phyloP scores from a whole-genome alignment of 2,113 vertebrate genomes.

The Pleuronectes platessa region DNA sequence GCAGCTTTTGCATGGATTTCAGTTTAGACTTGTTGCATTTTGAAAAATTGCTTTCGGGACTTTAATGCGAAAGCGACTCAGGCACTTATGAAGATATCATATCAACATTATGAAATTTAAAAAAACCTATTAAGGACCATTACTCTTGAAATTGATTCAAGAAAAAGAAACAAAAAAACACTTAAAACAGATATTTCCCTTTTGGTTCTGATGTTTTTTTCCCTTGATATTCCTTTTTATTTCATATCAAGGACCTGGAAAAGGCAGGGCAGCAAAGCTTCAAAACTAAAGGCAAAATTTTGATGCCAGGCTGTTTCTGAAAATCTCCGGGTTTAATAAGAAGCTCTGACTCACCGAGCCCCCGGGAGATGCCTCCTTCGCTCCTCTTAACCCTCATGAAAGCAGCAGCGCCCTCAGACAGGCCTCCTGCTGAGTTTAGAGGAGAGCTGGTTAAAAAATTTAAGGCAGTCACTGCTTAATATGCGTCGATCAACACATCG shows the following conservation, averaged over 20 bases:
- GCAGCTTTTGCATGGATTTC: too few species aligned
- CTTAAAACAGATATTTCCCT: neutral
- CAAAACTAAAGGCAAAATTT: conserved; percentile 15
- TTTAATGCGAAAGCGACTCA: too few species aligned
- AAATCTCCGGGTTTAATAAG: conserved; percentile 13
- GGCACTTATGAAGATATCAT: too few species aligned
- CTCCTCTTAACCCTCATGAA: conserved; percentile 8
- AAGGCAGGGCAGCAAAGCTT: conserved; percentile 6
- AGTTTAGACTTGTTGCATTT: too few species aligned
- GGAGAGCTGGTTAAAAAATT: neutral
- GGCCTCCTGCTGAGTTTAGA: conserved; percentile 6
- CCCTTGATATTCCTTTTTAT: neutral
- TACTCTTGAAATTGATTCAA: too few species aligned
- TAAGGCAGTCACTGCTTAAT: neutral
- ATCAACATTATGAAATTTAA: too few species aligned
- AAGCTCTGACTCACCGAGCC: neutral
- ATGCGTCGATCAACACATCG: conserved; percentile 17
- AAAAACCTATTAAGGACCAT: too few species aligned
- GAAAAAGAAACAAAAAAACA: too few species aligned
- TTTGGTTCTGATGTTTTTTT: neutral
- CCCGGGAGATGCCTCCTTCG: conserved; percentile 1
- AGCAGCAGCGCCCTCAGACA: neutral
- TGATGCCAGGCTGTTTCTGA: neutral
- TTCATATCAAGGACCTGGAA: neutral
- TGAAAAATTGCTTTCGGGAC: too few species aligned